Evolutionary conservation across 2,113 vertebrate species (phyloP).

Genomic region (Odocoileus virginianus): DNA sequence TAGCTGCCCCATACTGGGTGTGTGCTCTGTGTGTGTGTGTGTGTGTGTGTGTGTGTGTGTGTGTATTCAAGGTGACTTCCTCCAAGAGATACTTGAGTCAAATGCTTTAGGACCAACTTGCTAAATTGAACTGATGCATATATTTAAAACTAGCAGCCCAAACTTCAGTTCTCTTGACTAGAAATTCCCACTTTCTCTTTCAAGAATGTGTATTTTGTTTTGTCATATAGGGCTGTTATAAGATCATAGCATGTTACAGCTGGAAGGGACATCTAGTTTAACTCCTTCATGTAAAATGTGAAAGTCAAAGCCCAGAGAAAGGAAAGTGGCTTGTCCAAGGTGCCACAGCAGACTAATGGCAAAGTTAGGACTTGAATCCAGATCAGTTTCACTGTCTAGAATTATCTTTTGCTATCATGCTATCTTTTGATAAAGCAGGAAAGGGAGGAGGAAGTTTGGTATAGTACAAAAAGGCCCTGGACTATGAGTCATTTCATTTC

Average conservation of each 20-base stretch:
- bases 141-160: conserved; percentile 18
- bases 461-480: conserved; percentile 25
- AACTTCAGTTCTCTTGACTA: conserved; percentile 12
- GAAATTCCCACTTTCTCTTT: conserved; percentile 25
- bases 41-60: neutral
- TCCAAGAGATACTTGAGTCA: neutral
- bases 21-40: neutral
- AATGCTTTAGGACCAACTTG: conserved; percentile 1
- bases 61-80: neutral
- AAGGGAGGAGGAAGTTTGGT: conserved; percentile 47
- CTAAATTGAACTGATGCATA: conserved; percentile 7
- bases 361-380: conserved; percentile 11
- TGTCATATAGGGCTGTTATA: conserved; percentile 37
- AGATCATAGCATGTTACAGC: neutral
- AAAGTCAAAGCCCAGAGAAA: conserved; percentile 8
- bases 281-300: neutral
- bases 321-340: conserved; percentile 10
- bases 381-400: conserved; percentile 1
- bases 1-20: neutral
- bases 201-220: conserved; percentile 34
- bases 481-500: conserved; percentile 65
- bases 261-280: conserved; percentile 17
- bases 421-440: conserved; percentile 52
- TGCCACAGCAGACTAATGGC: conserved; percentile 31
- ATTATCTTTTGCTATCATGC: neutral